Percentiles rank a stretch among this genome's conserved stretches.
Conservation (phyloP, 2,113 vertebrate genomes). For the Centropristis striata region DNA sequence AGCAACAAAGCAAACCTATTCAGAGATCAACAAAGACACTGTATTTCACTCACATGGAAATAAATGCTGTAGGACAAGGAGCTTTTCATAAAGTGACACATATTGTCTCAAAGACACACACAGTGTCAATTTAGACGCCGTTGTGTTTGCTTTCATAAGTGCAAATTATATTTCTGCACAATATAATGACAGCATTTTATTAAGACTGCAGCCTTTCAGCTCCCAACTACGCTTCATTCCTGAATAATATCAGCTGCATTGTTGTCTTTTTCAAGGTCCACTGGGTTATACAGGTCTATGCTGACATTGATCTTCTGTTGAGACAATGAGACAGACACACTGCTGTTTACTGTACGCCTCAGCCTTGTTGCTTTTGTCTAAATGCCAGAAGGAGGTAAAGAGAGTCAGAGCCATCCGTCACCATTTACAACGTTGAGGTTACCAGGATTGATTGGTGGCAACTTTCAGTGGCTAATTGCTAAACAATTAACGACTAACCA, state of each 20-base stretch:
- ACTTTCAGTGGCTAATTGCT: conserved; percentile 2
- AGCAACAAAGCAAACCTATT: conserved; percentile 4
- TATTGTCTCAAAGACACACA: neutral
- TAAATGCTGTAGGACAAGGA: conserved; percentile 5
- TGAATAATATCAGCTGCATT: neutral
- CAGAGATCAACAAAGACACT: neutral
- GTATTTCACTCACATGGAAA: neutral
- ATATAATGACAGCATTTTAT: neutral
- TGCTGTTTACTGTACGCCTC: conserved; percentile 3
- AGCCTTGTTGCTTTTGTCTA: conserved; percentile 14
- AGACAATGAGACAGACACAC: conserved; percentile 6
- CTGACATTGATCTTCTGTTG: conserved; percentile 18
- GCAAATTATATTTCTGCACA: neutral
- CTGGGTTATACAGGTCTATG: conserved; percentile 13
- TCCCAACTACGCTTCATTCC: neutral
- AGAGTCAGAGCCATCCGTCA: neutral
- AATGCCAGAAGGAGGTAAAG: conserved; percentile 19
- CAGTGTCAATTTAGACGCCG: neutral
- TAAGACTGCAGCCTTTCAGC: neutral
- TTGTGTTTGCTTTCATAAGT: conserved; percentile 3
- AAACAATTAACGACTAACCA: conserved; percentile 11
- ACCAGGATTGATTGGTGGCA: conserved; percentile 2
- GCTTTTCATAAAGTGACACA: conserved; percentile 3
- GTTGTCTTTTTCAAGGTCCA: conserved; percentile 9
- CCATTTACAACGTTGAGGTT: neutral